phyloP scores from a whole-genome alignment of 2,888 invertebrate genomes.

The Brachypterus glaber region DNA sequence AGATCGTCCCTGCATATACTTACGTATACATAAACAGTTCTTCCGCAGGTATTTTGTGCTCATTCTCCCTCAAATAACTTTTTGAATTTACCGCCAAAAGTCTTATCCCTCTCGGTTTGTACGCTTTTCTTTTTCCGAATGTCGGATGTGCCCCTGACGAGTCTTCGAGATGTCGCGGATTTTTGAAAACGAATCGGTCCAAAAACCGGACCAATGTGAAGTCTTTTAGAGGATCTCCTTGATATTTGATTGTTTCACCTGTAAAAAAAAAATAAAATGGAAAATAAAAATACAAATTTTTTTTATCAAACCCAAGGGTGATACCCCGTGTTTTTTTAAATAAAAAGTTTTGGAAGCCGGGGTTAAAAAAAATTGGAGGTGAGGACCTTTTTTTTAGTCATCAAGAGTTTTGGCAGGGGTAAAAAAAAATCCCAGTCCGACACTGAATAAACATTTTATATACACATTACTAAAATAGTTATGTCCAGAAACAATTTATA shows the following conservation, averaged over 20 bases:
- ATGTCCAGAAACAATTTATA: too few relatives aligned
- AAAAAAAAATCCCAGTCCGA: too few relatives aligned
- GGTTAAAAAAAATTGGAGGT: too few relatives aligned
- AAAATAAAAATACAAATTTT: neutral
- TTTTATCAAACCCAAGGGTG: too few relatives aligned
- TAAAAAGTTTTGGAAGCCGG: too few relatives aligned
- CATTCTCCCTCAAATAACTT: constrained; percentile 57
- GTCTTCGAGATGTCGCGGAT: constrained; percentile 64
- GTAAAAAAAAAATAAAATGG: constrained; percentile 17
- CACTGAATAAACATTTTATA: too few relatives aligned
- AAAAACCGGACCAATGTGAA: constrained; percentile 85
- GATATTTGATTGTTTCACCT: constrained; percentile 70
- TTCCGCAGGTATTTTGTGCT: constrained; percentile 76
- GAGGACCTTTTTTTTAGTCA: too few relatives aligned
- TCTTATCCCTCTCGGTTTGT: constrained; percentile 59
- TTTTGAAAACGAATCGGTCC: constrained; percentile 92
- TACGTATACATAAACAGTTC: constrained; percentile 68
- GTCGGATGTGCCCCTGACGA: constrained; percentile 52
- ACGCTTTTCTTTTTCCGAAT: constrained; percentile 57
- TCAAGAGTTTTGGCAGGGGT: too few relatives aligned
- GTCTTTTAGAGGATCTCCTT: constrained; percentile 89
- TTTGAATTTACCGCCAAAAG: constrained; percentile 64
- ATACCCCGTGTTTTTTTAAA: too few relatives aligned
- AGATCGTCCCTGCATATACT: too few relatives aligned
- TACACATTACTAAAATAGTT: too few relatives aligned